Evolutionary conservation across 2,888 invertebrate genomes (phyloP).

Genomic region (Neoitamus cyanurus): DNA sequence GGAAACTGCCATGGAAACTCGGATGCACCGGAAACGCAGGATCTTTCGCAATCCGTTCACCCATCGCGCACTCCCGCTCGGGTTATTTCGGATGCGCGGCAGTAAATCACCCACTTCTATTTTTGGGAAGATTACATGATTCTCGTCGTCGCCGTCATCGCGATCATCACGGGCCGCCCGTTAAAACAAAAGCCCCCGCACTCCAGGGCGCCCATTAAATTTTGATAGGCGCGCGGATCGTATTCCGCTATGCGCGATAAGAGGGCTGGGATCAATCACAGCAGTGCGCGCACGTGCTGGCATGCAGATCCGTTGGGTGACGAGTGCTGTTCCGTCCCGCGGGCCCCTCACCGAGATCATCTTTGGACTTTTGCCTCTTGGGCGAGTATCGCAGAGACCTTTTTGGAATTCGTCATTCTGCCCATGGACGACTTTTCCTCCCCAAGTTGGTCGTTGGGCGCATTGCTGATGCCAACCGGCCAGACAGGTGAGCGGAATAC

Average conservation of each 20-base stretch:
- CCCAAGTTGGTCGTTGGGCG: not conserved
- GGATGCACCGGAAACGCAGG: not conserved
- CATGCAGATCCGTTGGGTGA: constrained; percentile 29
- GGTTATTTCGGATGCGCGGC: not conserved
- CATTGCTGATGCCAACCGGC: not conserved
- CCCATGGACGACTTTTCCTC: not conserved
- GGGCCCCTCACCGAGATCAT: not conserved
- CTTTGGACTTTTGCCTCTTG: not conserved
- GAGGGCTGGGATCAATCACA: not conserved
- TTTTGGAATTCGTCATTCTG: not conserved
- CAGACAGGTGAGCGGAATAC: not conserved
- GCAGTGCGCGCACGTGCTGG: constrained; percentile 7
- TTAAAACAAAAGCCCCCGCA: not conserved
- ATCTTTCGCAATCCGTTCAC: not conserved
- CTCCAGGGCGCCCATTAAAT: not conserved
- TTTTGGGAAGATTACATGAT: not conserved
- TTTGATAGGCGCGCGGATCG: not conserved
- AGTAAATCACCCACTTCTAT: not conserved
- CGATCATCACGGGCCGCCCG: not conserved
- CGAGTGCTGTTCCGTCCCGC: not conserved
- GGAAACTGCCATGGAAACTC: not conserved
- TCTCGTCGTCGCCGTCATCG: not conserved
- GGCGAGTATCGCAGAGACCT: not conserved
- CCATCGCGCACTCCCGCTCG: not conserved
- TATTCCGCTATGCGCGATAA: not conserved